These are phyloP conservation scores for Botia almorhae DNA, from an alignment of 2,797 vertebrate genomes.

Conservation along the genomic window DNA sequence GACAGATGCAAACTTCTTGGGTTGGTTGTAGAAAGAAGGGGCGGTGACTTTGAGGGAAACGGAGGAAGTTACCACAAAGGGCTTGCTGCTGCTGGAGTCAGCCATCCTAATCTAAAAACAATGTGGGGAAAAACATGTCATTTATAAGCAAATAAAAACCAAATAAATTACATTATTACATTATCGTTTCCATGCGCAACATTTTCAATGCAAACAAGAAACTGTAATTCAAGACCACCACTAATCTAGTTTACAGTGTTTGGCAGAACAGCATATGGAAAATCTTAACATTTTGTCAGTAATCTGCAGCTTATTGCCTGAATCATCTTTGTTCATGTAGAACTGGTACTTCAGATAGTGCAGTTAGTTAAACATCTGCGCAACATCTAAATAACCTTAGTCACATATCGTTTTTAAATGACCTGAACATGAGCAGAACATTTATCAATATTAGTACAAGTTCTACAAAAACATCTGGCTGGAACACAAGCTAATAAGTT, in stretches of 20 bases:
- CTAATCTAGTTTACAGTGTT: background rate
- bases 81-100: conserved; percentile 80
- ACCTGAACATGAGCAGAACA: background rate
- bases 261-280: conserved; percentile 10
- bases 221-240: background rate
- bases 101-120: conserved; percentile 79
- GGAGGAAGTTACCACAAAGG: conserved; percentile 82
- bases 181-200: background rate
- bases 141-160: background rate
- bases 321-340: background rate
- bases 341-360: background rate
- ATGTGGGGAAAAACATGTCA: background rate
- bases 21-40: conserved; percentile 95
- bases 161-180: background rate
- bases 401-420: conserved; percentile 10
- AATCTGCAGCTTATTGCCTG: conserved; percentile 1
- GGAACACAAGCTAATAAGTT: background rate
- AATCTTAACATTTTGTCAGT: background rate
- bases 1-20: conserved; percentile 96
- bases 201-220: background rate
- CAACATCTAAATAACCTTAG: background rate
- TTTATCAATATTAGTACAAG: background rate
- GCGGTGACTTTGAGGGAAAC: conserved; percentile 92
- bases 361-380: conserved; percentile 9
- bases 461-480: background rate